Base-by-base conservation (phyloP, 2,797 vertebrate genomes). In the Alosa sapidissima region DNA sequence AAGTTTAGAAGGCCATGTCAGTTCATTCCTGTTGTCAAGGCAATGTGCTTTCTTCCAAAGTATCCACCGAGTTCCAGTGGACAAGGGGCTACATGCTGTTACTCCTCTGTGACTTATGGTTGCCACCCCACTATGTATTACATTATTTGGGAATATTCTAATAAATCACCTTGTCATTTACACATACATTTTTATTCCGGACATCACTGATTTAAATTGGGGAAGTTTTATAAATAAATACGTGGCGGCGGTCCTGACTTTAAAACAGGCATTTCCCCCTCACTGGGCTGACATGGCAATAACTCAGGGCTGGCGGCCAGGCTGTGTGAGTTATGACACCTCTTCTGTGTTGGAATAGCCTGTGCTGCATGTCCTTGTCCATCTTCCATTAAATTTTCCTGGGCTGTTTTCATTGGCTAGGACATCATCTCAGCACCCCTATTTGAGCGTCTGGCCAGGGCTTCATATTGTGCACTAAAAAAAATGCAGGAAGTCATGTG, bases 81-180 rank as follows among this genome's bases (percentile, higher is more conserved):
- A 82, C 86, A 85, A 85, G 58, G 86, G 81, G 51, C 78, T 84
- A 24, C 72, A 83, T 24, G n/a, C 60, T 81, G 51, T 84, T 75
- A 36, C 48, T 36, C 11, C 75, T 19, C 78, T 19, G 16, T 28
- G 75, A 83, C 88, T 86, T 8, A 1, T 0, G 9, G 60, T 48
- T 78, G 68, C 68, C 83, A 81, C 87, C 82, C 81, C 86, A 86
- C 81, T 14, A 2, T 65, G 82, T 87, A 89, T 72, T 68, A 82
- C 68, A 87, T 86, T 88, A 86, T 95, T 94, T 92, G 86, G 88
- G 88, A 92, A 93, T 93, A 92, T 93, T 95, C 93, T 92, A 90
- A 94, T 95, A 96, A 95, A 96, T 96, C 94, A 96, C 93, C 91
- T 93, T 95, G 95, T 94, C 94, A 91, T 94, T 94, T 93, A 94